Percentiles rank a stretch among this genome's conserved stretches.
These are phyloP conservation scores for Oedothorax gibbosus DNA, from an alignment of 1,140 invertebrate genomes.

Conservation along the genomic window DNA sequence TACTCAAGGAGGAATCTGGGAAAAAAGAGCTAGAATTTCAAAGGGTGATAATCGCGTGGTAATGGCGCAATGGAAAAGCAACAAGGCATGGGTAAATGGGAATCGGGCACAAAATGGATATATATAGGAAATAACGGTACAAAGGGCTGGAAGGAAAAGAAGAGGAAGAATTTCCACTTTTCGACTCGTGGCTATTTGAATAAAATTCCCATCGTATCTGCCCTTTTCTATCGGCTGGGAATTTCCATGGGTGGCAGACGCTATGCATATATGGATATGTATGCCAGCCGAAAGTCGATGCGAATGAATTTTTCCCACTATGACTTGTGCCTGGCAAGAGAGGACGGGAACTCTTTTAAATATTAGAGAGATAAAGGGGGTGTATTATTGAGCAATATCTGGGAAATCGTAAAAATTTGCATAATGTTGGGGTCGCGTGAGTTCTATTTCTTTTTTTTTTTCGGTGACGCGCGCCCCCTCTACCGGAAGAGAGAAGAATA, in stretches of 20 bases:
- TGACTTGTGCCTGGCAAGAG: not conserved
- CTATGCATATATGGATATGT: conserved; percentile 53
- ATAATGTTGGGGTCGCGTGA: conserved; percentile 48
- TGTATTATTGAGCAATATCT: conserved; percentile 52
- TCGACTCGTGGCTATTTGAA: conserved; percentile 45
- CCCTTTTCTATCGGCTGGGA: conserved; percentile 20
- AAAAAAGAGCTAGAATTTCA: conserved; percentile 48
- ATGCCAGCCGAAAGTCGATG: conserved; percentile 27
- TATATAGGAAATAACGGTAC: conserved; percentile 44
- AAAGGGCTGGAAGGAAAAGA: conserved; percentile 17
- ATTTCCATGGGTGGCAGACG: conserved; percentile 11
- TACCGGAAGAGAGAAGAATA: conserved; percentile 1
- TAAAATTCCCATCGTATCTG: conserved; percentile 52
- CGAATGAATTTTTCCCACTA: conserved; percentile 40
- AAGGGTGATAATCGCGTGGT: conserved; percentile 53
- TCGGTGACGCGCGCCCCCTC: not conserved
- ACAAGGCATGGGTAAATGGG: conserved; percentile 37
- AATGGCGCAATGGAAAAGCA: conserved; percentile 54
- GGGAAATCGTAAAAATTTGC: conserved; percentile 48
- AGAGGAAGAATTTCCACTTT: not conserved
- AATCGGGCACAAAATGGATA: conserved; percentile 26
- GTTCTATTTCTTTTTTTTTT: not conserved
- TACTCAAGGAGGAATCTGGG: conserved; percentile 12
- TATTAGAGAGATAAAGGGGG: conserved; percentile 30
- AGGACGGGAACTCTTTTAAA: conserved; percentile 41